Base-by-base conservation (phyloP, 2,113 vertebrate genomes). In the Urocitellus parryii region DNA sequence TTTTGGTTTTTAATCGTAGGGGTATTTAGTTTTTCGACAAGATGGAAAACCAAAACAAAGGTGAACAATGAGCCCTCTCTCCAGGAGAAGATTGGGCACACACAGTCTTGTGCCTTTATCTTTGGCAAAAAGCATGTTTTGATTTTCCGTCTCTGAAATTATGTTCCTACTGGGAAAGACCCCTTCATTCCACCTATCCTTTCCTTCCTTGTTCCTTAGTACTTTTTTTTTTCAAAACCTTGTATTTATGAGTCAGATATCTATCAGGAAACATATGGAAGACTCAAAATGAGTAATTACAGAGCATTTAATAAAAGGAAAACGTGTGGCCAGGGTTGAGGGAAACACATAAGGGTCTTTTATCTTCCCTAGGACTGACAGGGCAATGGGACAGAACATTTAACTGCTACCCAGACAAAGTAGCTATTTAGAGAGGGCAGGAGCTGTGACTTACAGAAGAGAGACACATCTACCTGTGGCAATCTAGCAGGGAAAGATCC, bases 221-320 rank as follows among this genome's bases (percentile, higher is more conserved):
- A 77, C 22, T 92, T 72, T 92, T 53, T 68, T 73, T 68, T 73
- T 45, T 42, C 45, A 68, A 77, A 90, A 13, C 0, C 5, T 14
- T 95, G 91, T 56, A 89, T 79, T 11, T 65, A 5, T 82, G 34
- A 88, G 29, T 86, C 74, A 89, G 56, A 87, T 37, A 74, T 37
- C 22, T 74, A 83, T 32, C 39, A 87, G 42, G 74, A 93, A 96
- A 90, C 37, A 77, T 4, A 74, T 8, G 22, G 45, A 32, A 76
- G 6, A n/a, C 22, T 74, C 25, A 81, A 86, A 48, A 11, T 73
- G 27, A 94, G 32, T 79, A 61, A 73, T 17, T 53, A 39, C 70
- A 77, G 45, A 80, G 4, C 4, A 80, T 61, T 94, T 83, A 70
- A 96, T 84, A 73, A 58, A 78, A 95, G 74, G 61, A 74, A 95